Evolutionary conservation across 2,888 invertebrate genomes (phyloP).

Genomic region (Lottia scabra): DNA sequence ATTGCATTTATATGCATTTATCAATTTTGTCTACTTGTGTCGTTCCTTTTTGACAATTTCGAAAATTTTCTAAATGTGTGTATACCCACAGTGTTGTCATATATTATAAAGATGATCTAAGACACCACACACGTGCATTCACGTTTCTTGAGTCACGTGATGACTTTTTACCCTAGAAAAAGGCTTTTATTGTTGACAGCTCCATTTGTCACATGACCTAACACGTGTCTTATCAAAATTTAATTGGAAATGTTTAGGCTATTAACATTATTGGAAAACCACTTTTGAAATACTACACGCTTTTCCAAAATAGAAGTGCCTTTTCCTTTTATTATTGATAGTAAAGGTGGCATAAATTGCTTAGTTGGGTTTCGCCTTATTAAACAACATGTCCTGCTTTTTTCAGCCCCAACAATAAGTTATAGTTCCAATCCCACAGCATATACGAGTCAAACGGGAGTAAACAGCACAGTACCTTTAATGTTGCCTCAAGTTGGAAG

Average conservation of each 20-base stretch:
- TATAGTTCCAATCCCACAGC: conserved; percentile 17
- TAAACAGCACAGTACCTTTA: conserved; percentile 29
- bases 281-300: too few species aligned
- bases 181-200: background rate
- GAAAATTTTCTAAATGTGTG: too few species aligned
- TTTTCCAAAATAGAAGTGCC: too few species aligned
- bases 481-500: conserved; percentile 22
- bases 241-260: background rate
- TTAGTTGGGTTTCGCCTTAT: too few species aligned
- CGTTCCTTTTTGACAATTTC: too few species aligned
- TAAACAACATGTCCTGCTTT: background rate
- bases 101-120: background rate
- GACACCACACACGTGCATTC: background rate
- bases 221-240: conserved; percentile 1
- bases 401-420: conserved; percentile 24
- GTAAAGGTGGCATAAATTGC: too few species aligned
- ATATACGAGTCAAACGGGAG: conserved; percentile 24
- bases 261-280: too few species aligned
- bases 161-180: background rate
- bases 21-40: too few species aligned
- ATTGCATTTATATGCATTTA: too few species aligned
- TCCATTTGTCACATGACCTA: background rate
- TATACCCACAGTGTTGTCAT: too few species aligned
- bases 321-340: too few species aligned
- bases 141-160: background rate